A percentile compares a stretch with the other conserved stretches of the same genome.
phyloP scores from a whole-genome alignment of 1,140 invertebrate species.

The Pogonus chalceus region DNA sequence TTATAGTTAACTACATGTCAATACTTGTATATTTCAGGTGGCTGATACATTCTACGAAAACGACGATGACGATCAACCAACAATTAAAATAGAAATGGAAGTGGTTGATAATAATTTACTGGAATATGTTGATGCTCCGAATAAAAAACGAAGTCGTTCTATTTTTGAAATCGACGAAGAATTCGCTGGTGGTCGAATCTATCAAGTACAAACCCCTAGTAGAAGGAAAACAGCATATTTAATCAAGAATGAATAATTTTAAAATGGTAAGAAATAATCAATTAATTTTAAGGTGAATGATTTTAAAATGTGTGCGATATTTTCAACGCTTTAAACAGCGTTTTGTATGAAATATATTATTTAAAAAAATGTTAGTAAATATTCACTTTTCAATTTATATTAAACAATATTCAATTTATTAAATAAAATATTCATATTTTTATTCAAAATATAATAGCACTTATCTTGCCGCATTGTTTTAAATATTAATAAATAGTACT shows the following conservation, averaged over 20 bases:
- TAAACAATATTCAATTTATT: too few species aligned
- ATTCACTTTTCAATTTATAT: too few species aligned
- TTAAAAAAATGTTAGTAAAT: too few species aligned
- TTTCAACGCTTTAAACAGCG: too few species aligned
- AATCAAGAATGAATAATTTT: background rate
- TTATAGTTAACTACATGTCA: background rate
- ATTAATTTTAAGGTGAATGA: too few species aligned
- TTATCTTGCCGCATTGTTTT: too few species aligned
- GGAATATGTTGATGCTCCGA: conserved; percentile 28
- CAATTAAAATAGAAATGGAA: conserved; percentile 32
- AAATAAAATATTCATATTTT: too few species aligned
- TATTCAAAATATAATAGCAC: too few species aligned
- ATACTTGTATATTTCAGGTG: conserved; percentile 18
- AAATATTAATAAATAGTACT: too few species aligned
- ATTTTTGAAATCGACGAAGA: background rate
- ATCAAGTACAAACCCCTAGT: background rate
- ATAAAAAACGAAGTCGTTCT: conserved; percentile 20
- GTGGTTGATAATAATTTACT: conserved; percentile 33
- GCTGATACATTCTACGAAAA: conserved; percentile 24
- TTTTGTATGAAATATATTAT: too few species aligned
- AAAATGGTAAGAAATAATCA: too few species aligned
- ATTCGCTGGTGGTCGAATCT: background rate
- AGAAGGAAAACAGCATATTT: background rate
- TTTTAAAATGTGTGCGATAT: too few species aligned
- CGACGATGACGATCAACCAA: conserved; percentile 28